These are phyloP conservation scores for Sinocyclocheilus maitianheensis DNA, from an alignment of 2,113 vertebrate genomes.

Conservation along the genomic window DNA sequence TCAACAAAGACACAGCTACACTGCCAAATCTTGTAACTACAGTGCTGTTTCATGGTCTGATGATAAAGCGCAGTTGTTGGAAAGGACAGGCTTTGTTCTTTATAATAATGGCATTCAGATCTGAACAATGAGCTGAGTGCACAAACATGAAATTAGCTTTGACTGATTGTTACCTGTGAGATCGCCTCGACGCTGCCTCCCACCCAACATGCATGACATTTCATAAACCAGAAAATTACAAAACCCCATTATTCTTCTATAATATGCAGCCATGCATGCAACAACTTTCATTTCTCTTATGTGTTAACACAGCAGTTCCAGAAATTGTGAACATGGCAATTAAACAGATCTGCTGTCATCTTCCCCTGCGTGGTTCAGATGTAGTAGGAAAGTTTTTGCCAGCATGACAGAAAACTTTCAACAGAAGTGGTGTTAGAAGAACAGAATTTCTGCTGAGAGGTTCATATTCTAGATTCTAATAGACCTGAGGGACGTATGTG, in stretches of 20 bases:
- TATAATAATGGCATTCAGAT: constrained; percentile 36
- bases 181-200: constrained; percentile 17
- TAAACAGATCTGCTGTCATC: constrained; percentile 17
- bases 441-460: constrained; percentile 14
- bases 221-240: constrained; percentile 37
- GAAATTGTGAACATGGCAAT: constrained; percentile 11
- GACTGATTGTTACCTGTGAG: constrained; percentile 44
- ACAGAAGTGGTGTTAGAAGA: neutral
- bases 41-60: constrained; percentile 31
- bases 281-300: constrained; percentile 17
- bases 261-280: constrained; percentile 30
- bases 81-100: constrained; percentile 41
- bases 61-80: constrained; percentile 32
- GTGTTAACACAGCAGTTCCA: constrained; percentile 3
- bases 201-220: constrained; percentile 31
- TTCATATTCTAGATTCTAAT: neutral
- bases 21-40: constrained; percentile 39
- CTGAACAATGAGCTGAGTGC: constrained; percentile 39
- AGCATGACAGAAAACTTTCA: constrained; percentile 14
- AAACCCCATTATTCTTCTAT: constrained; percentile 19
- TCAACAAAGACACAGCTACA: constrained; percentile 2
- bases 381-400: constrained; percentile 14
- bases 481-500: neutral
- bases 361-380: constrained; percentile 10
- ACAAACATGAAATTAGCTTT: constrained; percentile 43